A percentile compares a stretch with the other conserved stretches of the same genome.
Evolutionary conservation across 2,888 invertebrate species (phyloP).

Genomic region (Amiota mariae): DNA sequence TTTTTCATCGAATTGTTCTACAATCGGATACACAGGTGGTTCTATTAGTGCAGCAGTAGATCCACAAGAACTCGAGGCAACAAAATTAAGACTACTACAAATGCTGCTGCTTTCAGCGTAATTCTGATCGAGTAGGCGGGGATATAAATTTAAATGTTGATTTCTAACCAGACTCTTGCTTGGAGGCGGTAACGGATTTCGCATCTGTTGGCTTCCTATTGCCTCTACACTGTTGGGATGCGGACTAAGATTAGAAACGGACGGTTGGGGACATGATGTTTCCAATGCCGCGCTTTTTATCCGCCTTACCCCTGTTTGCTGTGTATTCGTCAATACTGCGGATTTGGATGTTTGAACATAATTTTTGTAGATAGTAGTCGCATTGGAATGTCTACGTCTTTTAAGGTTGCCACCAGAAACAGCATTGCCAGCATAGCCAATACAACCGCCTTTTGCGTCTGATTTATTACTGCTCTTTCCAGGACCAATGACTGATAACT

Average conservation of each 20-base stretch:
- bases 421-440: not conserved
- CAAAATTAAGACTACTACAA: conserved; percentile 65
- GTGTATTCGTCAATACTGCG: conserved; percentile 42
- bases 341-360: conserved; percentile 48
- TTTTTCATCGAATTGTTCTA: conserved; percentile 87
- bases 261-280: conserved; percentile 81
- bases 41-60: conserved; percentile 69
- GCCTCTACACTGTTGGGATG: conserved; percentile 88
- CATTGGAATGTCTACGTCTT: conserved; percentile 74
- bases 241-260: conserved; percentile 82
- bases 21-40: conserved; percentile 81
- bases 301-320: conserved; percentile 75
- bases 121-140: conserved; percentile 61
- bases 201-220: conserved; percentile 79
- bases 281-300: conserved; percentile 83
- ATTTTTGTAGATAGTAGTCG: conserved; percentile 64
- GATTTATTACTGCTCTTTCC: conserved; percentile 39
- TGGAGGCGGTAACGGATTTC: conserved; percentile 82
- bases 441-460: not conserved
- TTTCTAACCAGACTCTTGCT: conserved; percentile 82
- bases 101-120: conserved; percentile 60
- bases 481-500: conserved; percentile 73
- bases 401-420: conserved; percentile 51
- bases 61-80: conserved; percentile 56
- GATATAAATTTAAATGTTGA: conserved; percentile 81